A percentile compares a stretch with the other conserved stretches of the same genome.
phyloP scores from a whole-genome alignment of 2,113 vertebrate species.

The Ptilorrhoa leucosticta region DNA sequence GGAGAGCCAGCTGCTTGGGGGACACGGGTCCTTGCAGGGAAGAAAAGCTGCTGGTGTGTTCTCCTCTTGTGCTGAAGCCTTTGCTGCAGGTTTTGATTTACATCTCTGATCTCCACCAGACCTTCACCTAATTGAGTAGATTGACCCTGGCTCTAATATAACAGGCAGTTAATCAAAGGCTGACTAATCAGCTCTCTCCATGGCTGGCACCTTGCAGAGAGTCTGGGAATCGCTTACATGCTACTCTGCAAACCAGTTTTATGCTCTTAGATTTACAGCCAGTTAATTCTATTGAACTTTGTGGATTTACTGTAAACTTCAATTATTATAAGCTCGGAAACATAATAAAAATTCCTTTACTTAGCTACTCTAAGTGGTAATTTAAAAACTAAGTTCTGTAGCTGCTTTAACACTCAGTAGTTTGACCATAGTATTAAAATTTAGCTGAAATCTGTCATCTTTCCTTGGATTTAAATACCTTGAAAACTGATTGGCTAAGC shows the following conservation, averaged over 20 bases:
- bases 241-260: neutral
- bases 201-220: constrained; percentile 28
- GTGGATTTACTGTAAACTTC: constrained; percentile 25
- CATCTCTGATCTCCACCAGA: constrained; percentile 28
- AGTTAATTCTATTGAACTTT: constrained; percentile 6
- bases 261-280: neutral
- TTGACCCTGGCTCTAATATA: constrained; percentile 49
- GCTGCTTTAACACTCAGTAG: neutral
- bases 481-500: neutral
- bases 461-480: neutral
- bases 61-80: neutral
- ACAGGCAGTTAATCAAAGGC: constrained; percentile 44
- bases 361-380: neutral
- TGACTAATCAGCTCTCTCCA: constrained; percentile 7
- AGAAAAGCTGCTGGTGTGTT: neutral
- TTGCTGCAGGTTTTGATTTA: constrained; percentile 32
- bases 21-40: neutral
- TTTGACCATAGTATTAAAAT: neutral
- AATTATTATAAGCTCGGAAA: neutral
- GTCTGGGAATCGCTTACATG: neutral
- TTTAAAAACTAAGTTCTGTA: constrained; percentile 2
- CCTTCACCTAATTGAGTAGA: constrained; percentile 46
- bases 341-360: neutral
- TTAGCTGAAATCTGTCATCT: neutral
- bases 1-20: neutral